A percentile compares a stretch with the other conserved stretches of the same genome.
phyloP scores from a whole-genome alignment of 2,797 vertebrate genomes.

The Pangasius macronema region DNA sequence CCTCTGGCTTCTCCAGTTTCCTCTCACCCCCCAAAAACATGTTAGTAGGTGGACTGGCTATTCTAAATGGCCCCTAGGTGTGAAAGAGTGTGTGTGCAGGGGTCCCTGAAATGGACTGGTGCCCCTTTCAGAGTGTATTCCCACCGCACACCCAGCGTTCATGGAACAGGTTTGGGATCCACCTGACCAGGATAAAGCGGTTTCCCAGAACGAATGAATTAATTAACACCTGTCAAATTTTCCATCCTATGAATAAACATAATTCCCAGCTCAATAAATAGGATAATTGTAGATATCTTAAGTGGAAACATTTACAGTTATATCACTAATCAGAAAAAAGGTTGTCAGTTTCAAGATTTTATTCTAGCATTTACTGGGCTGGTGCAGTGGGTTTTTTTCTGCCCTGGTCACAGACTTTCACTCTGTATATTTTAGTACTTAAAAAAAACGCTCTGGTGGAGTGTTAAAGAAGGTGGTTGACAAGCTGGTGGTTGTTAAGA shows the following conservation, averaged over 20 bases:
- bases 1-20: constrained; percentile 17
- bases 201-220: no score
- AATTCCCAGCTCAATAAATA: not conserved
- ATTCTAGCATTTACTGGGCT: not conserved
- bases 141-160: no score
- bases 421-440: not conserved
- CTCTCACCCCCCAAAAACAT: not conserved
- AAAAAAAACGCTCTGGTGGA: not conserved
- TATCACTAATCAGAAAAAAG: not conserved
- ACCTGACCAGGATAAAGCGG: no score
- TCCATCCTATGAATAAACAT: not conserved
- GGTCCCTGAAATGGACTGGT: not conserved
- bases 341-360: not conserved
- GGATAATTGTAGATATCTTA: not conserved
- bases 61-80: not conserved
- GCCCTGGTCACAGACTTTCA: not conserved
- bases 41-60: not conserved
- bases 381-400: not conserved
- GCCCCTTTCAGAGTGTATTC: not conserved
- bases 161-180: not conserved
- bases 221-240: not conserved
- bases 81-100: no score
- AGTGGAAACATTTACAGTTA: not conserved
- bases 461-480: not conserved
- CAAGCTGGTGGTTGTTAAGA: not conserved